Percentiles rank a stretch among this genome's conserved stretches.
These are phyloP conservation scores for Drosophila micromelanica DNA, from an alignment of 1,140 invertebrate species.

Conservation along the genomic window DNA sequence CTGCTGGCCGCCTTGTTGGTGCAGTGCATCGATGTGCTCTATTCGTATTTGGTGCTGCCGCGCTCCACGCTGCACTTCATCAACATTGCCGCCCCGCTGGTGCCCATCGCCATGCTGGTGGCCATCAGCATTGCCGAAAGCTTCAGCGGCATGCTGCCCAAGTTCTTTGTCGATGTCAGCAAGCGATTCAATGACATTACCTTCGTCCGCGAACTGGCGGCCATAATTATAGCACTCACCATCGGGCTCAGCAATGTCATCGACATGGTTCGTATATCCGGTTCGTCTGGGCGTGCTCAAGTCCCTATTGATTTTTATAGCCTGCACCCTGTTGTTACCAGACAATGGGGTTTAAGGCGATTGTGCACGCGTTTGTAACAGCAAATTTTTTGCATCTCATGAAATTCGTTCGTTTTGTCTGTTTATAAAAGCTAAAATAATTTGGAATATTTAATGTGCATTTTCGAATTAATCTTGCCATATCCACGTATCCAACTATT, in stretches of 20 bases:
- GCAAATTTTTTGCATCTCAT: no score
- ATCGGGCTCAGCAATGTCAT: constrained; percentile 86
- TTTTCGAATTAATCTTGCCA: no score
- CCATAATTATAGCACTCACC: constrained; percentile 86
- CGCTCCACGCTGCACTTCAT: constrained; percentile 83
- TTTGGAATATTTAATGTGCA: no score
- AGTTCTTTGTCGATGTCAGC: constrained; percentile 85
- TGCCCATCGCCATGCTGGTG: constrained; percentile 85
- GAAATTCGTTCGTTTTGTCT: no score
- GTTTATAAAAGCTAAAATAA: background rate
- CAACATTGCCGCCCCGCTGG: constrained; percentile 84
- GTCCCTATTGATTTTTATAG: constrained; percentile 25
- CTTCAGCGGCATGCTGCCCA: constrained; percentile 85
- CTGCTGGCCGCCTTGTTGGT: constrained; percentile 88
- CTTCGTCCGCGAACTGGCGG: constrained; percentile 86
- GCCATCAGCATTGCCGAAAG: constrained; percentile 86
- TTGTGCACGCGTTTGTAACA: background rate
- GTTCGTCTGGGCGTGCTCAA: constrained; percentile 22
- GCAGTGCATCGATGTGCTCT: constrained; percentile 86
- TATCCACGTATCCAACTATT: no score
- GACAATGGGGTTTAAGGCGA: background rate
- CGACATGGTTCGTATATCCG: constrained; percentile 85
- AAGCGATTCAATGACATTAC: constrained; percentile 86
- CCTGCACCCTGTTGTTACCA: background rate
- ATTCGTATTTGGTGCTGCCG: constrained; percentile 86